These are phyloP conservation scores for Poecilus cupreus DNA, from an alignment of 2,888 invertebrate species.

Conservation along the genomic window DNA sequence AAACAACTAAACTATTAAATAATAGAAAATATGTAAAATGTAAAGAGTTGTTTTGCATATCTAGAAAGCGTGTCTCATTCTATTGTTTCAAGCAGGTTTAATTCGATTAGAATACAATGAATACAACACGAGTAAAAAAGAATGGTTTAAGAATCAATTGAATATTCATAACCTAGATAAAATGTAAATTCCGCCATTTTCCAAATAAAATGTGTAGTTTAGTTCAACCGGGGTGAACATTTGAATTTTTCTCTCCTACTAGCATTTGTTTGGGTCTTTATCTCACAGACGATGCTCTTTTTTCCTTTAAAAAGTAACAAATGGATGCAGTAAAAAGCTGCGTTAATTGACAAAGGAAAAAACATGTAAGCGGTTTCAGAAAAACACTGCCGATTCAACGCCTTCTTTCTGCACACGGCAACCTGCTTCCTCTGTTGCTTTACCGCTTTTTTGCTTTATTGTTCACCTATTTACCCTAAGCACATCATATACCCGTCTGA, in stretches of 20 bases:
- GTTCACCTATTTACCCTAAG: not conserved
- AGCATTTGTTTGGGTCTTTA: constrained; percentile 2
- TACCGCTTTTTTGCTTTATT: constrained; percentile 29
- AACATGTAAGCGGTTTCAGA: constrained; percentile 31
- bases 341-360: constrained; percentile 46
- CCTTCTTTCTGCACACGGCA: constrained; percentile 32
- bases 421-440: not conserved
- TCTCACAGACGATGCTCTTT: constrained; percentile 8
- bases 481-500: no score
- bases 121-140: not conserved
- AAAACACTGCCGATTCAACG: constrained; percentile 23
- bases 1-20: no score
- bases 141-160: constrained; percentile 23
- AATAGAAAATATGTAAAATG: no score
- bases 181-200: constrained; percentile 2
- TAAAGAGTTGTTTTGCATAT: no score
- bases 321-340: constrained; percentile 41
- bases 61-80: not conserved
- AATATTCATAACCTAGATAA: constrained; percentile 27
- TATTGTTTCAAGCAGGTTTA: constrained; percentile 4
- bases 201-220: constrained; percentile 6
- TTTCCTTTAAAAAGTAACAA: constrained; percentile 44
- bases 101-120: constrained; percentile 23
- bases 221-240: not conserved
- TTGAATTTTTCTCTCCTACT: constrained; percentile 13